Conservation (phyloP, 2,113 vertebrate genomes). For the Pipa parva region DNA sequence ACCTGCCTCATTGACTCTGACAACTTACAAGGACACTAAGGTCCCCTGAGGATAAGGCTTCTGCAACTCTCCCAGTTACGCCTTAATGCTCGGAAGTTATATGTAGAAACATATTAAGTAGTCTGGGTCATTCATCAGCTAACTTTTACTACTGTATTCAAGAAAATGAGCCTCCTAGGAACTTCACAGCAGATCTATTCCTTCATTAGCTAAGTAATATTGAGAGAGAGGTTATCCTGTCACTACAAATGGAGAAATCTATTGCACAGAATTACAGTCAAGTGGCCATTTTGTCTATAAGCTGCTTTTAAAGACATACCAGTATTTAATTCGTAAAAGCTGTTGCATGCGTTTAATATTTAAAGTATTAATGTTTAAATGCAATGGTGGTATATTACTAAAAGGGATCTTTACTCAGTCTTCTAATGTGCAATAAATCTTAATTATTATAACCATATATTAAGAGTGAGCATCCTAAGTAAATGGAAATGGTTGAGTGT, state of each 20-base stretch:
- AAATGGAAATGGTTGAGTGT: not conserved
- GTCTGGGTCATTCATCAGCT: constrained; percentile 85
- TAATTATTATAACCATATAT: not conserved
- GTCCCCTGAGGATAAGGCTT: constrained; percentile 70
- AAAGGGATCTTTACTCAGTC: not conserved
- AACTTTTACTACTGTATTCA: constrained; percentile 81
- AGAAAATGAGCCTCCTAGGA: constrained; percentile 82
- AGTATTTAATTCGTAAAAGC: constrained; percentile 60
- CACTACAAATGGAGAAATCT: constrained; percentile 64
- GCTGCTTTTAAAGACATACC: constrained; percentile 59
- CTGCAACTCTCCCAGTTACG: constrained; percentile 64
- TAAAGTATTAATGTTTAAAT: not conserved
- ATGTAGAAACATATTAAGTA: constrained; percentile 71
- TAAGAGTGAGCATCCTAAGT: not conserved
- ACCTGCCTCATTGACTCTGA: constrained; percentile 83
- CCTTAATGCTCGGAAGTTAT: constrained; percentile 77
- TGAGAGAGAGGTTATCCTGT: constrained; percentile 78
- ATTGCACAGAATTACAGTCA: constrained; percentile 59
- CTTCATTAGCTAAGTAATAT: constrained; percentile 84
- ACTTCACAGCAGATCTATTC: constrained; percentile 71
- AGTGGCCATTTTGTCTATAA: constrained; percentile 60
- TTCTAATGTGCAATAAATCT: not conserved
- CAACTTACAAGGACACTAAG: constrained; percentile 76
- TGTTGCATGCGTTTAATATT: constrained; percentile 29
- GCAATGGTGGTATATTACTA: not conserved